Conservation (phyloP, 92 coral and sea anemone species). For the Palythoa grandis region DNA sequence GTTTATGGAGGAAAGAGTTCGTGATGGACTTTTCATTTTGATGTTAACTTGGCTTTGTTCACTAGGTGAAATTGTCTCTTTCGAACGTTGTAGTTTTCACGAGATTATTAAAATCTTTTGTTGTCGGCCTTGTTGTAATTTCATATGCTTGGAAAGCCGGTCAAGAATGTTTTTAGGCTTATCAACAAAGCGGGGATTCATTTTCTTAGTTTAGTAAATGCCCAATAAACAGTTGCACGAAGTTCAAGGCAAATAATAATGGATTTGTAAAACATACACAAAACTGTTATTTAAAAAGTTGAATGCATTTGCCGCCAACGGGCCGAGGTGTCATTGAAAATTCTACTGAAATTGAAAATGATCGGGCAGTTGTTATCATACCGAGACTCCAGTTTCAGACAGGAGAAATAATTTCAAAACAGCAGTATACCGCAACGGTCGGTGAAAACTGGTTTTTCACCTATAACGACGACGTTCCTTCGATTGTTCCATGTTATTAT, state of each 20-base stretch:
- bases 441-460: background rate
- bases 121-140: conserved; percentile 32
- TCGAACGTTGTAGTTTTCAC: conserved; percentile 35
- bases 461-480: conserved; percentile 1
- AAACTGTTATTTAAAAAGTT: background rate
- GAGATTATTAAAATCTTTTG: conserved; percentile 43
- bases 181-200: background rate
- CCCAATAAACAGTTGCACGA: conserved; percentile 16
- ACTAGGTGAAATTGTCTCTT: conserved; percentile 10
- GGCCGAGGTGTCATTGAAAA: background rate
- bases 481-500: conserved; percentile 15
- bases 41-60: conserved; percentile 20
- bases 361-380: background rate
- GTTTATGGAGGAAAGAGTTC: background rate
- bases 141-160: conserved; percentile 23
- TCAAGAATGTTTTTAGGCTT: background rate
- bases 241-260: conserved; percentile 1
- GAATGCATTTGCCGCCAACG: background rate
- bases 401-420: background rate
- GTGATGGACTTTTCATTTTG: background rate
- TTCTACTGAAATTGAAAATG: background rate
- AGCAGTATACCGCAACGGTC: background rate
- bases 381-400: conserved; percentile 5
- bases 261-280: background rate
- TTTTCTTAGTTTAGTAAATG: background rate